Percentiles rank a stretch among this genome's conserved stretches.
These are phyloP conservation scores for Salvelinus alpinus DNA, from an alignment of 2,113 vertebrate genomes.

Conservation along the genomic window DNA sequence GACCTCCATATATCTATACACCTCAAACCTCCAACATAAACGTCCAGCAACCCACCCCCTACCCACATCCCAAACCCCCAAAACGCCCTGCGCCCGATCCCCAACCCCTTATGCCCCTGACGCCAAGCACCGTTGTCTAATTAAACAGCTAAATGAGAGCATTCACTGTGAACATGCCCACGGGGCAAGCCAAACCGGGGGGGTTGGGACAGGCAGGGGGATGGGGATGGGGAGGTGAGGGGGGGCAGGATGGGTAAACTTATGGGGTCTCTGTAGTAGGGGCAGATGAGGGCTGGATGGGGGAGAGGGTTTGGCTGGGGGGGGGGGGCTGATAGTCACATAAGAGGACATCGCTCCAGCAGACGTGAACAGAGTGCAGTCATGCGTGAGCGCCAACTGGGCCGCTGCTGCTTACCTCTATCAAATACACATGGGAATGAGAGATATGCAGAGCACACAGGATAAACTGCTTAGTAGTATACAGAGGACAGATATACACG, in stretches of 20 bases:
- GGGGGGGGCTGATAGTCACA: conserved; percentile 11
- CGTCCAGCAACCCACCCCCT: background rate
- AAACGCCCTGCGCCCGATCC: conserved; percentile 34
- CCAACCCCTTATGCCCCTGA: conserved; percentile 31
- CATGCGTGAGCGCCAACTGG: conserved; percentile 21
- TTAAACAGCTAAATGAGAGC: conserved; percentile 50
- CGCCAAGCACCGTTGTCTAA: conserved; percentile 55
- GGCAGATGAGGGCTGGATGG: conserved; percentile 17
- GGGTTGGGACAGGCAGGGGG: conserved; percentile 27
- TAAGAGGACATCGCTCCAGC: conserved; percentile 30
- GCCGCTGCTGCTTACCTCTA: conserved; percentile 14
- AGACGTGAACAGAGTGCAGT: conserved; percentile 22
- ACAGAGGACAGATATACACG: conserved; percentile 30
- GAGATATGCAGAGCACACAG: conserved; percentile 30
- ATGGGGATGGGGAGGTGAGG: conserved; percentile 25
- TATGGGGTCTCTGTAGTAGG: conserved; percentile 16
- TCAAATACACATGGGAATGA: conserved; percentile 8
- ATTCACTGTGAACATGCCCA: conserved; percentile 58
- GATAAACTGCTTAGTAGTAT: conserved; percentile 43
- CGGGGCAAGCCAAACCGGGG: conserved; percentile 49
- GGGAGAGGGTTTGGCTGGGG: background rate
- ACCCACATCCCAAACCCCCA: background rate
- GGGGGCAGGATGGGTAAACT: conserved; percentile 27
- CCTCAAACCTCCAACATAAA: conserved; percentile 25
- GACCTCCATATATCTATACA: conserved; percentile 29